Evolutionary conservation across 2,888 invertebrate species (phyloP).

Genomic region (Mechanitis mazaeus): DNA sequence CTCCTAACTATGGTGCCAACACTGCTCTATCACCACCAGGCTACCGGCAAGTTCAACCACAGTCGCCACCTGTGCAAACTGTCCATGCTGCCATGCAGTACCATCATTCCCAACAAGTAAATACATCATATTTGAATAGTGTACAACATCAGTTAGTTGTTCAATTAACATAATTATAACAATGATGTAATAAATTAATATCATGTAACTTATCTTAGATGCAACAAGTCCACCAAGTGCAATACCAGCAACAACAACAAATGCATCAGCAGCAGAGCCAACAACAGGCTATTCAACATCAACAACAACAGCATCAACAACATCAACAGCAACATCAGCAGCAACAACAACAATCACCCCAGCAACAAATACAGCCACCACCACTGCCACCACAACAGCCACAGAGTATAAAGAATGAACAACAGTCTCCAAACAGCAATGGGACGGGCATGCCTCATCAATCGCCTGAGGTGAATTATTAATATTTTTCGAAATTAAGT

Average conservation of each 20-base stretch:
- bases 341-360: constrained; percentile 51
- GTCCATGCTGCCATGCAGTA: constrained; percentile 71
- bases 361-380: constrained; percentile 51
- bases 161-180: not conserved
- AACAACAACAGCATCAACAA: constrained; percentile 45
- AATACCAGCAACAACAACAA: constrained; percentile 55
- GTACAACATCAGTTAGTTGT: not conserved
- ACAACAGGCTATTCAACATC: constrained; percentile 49
- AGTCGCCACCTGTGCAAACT: constrained; percentile 68
- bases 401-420: constrained; percentile 63
- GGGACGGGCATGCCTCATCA: constrained; percentile 64
- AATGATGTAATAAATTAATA: not conserved
- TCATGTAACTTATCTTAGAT: constrained; percentile 37
- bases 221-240: constrained; percentile 70
- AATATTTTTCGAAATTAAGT: constrained; percentile 1
- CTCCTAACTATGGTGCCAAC: constrained; percentile 63
- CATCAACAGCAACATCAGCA: constrained; percentile 50
- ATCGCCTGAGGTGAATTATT: constrained; percentile 51
- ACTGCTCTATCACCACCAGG: constrained; percentile 76
- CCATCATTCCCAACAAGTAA: constrained; percentile 69
- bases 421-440: constrained; percentile 65
- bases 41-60: constrained; percentile 68
- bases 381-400: constrained; percentile 50
- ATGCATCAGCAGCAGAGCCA: constrained; percentile 52
- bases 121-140: constrained; percentile 6